Evolutionary conservation across 2,113 vertebrate genomes (phyloP).

Genomic region (Sula dactylatra): DNA sequence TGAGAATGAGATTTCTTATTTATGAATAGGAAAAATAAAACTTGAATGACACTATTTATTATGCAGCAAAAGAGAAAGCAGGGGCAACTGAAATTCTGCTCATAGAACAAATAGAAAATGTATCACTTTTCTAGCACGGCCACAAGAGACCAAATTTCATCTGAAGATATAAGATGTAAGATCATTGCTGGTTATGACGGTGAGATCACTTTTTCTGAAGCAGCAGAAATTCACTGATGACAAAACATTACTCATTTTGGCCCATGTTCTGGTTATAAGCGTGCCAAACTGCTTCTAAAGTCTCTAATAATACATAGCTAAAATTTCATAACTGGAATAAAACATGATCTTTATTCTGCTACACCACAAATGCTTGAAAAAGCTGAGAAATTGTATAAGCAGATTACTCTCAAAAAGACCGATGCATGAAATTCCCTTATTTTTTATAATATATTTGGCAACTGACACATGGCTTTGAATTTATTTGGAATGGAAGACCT

Average conservation of each 20-base stretch:
- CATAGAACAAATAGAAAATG: neutral
- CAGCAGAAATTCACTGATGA: neutral
- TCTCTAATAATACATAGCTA: neutral
- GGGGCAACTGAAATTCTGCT: neutral
- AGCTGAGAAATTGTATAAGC: neutral
- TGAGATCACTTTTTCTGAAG: neutral
- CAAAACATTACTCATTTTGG: neutral
- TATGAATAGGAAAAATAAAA: neutral
- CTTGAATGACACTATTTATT: neutral
- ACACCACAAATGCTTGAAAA: neutral
- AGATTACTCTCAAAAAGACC: neutral
- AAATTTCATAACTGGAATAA: neutral
- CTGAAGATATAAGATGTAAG: neutral
- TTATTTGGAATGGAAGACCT: neutral
- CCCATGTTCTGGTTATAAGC: neutral
- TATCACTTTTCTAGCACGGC: neutral
- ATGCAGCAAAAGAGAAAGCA: neutral
- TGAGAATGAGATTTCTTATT: slow-evolving; percentile 24
- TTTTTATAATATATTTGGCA: neutral
- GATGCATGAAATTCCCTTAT: neutral
- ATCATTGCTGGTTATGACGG: neutral
- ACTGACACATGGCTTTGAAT: neutral
- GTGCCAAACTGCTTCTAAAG: neutral
- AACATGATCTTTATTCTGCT: slow-evolving; percentile 13
- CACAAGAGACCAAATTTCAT: neutral